phyloP scores from a whole-genome alignment of 35 echinoderm and acorn worm species.

The Heliocidaris erythrogramma region DNA sequence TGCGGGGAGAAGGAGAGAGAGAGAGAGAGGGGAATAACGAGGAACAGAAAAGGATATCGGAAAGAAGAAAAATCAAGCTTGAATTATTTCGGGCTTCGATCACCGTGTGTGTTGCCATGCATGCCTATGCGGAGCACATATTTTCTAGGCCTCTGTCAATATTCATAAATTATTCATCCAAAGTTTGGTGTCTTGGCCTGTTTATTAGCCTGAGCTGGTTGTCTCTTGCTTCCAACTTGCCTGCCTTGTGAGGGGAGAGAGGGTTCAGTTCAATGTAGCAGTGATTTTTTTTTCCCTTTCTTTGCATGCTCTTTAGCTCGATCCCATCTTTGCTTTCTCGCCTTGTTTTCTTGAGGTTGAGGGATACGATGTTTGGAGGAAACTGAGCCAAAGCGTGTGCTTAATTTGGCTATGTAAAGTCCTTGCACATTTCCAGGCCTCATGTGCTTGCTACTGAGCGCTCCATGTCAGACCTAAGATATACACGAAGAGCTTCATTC shows the following conservation, averaged over 20 bases:
- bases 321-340: neutral
- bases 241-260: neutral
- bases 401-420: neutral
- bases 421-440: neutral
- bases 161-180: conserved; percentile 43
- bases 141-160: conserved; percentile 38
- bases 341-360: neutral
- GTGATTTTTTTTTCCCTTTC: neutral
- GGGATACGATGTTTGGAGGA: neutral
- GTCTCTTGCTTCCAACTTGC: neutral
- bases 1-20: neutral
- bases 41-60: neutral
- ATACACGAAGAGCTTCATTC: neutral
- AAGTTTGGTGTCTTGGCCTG: neutral
- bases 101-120: conserved; percentile 7
- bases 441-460: neutral
- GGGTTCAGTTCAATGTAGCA: neutral
- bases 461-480: neutral
- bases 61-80: conserved; percentile 22
- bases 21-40: neutral
- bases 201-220: neutral
- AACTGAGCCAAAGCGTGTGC: neutral
- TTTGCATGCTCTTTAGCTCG: neutral
- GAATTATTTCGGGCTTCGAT: conserved; percentile 14
- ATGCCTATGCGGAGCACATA: neutral